These are phyloP conservation scores for Pedionomus torquatus DNA, from an alignment of 2,113 vertebrate genomes.

Conservation along the genomic window DNA sequence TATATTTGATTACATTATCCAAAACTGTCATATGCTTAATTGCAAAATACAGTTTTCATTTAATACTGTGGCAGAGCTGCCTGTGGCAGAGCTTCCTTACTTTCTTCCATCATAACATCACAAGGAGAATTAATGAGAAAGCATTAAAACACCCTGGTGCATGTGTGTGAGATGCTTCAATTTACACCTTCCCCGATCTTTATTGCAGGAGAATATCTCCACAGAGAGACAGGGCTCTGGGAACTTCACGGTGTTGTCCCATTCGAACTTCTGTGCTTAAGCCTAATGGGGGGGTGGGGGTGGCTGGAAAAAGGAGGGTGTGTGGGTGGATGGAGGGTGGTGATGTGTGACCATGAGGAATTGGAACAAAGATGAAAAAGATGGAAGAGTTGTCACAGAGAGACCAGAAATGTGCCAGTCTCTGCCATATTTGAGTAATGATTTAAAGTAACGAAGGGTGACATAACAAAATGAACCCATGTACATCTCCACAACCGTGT, in stretches of 20 bases:
- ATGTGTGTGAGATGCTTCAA: neutral
- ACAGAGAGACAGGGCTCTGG: neutral
- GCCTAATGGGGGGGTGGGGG: neutral
- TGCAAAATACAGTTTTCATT: neutral
- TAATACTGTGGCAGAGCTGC: neutral
- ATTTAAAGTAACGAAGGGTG: neutral
- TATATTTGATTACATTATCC: neutral
- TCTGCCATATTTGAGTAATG: neutral
- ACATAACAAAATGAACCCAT: neutral
- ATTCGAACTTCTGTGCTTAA: neutral
- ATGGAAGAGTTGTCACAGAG: neutral
- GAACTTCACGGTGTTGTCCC: neutral
- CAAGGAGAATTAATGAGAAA: neutral
- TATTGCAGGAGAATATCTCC: neutral
- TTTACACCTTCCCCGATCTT: neutral
- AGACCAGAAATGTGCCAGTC: neutral
- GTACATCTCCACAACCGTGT: neutral
- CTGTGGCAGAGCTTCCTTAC: neutral
- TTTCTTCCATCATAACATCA: neutral
- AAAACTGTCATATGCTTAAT: neutral
- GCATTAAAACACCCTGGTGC: neutral
- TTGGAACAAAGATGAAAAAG: neutral
- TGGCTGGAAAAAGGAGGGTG: neutral
- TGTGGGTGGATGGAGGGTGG: neutral
- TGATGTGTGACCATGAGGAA: neutral